phyloP scores from a whole-genome alignment of 2,888 invertebrate species.

The Drosophila subsilvestris region DNA sequence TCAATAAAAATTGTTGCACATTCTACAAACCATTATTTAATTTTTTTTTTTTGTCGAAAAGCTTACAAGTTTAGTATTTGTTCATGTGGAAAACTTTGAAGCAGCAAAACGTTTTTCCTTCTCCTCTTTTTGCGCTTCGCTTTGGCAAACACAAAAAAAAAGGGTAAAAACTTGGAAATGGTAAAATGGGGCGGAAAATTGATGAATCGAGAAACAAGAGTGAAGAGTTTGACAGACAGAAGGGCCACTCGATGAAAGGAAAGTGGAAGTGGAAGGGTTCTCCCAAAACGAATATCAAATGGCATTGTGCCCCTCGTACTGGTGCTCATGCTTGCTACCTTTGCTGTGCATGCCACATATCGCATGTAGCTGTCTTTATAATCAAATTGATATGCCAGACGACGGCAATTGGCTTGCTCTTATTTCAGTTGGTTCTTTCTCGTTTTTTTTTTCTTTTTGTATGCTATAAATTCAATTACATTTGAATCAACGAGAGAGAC shows the following conservation, averaged over 20 bases:
- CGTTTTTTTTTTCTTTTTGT: background rate
- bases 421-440: background rate
- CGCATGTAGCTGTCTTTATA: background rate
- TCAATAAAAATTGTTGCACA: slow-evolving; percentile 52
- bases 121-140: slow-evolving; percentile 3
- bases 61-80: slow-evolving; percentile 42
- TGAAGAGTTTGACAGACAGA: slow-evolving; percentile 19
- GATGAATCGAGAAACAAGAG: slow-evolving; percentile 37
- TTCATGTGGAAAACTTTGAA: slow-evolving; percentile 29
- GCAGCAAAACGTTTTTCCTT: slow-evolving; percentile 35
- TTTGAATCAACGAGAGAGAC: background rate
- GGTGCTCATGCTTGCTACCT: no score
- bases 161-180: slow-evolving; percentile 37
- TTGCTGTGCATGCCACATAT: background rate
- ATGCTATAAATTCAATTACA: background rate
- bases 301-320: background rate
- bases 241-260: slow-evolving; percentile 22
- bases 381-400: background rate
- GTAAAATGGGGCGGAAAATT: slow-evolving; percentile 7
- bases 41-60: slow-evolving; percentile 6
- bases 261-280: background rate
- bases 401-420: background rate
- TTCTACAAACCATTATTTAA: slow-evolving; percentile 5
- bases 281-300: background rate
- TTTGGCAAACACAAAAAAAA: slow-evolving; percentile 27